phyloP scores from a whole-genome alignment of 2,888 invertebrate species.

The Mythimna vitellina region DNA sequence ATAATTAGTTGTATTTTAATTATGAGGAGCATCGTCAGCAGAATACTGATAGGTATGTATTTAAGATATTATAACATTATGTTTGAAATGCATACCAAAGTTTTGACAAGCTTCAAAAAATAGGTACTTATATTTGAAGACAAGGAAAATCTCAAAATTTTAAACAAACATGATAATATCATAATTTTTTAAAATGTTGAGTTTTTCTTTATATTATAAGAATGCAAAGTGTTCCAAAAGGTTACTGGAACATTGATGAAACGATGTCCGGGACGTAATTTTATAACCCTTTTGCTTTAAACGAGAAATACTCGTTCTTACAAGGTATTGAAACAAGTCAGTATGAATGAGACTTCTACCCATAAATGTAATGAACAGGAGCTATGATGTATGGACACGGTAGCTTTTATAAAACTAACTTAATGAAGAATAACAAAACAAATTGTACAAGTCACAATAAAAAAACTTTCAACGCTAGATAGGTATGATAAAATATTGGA shows the following conservation, averaged over 20 bases:
- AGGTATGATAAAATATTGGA: neutral
- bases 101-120: neutral
- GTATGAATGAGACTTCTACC: constrained; percentile 38
- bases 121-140: neutral
- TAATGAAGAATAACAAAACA: neutral
- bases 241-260: constrained; percentile 40
- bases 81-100: neutral
- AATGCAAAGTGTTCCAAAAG: neutral
- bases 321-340: constrained; percentile 47
- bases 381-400: constrained; percentile 25
- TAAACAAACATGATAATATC: neutral
- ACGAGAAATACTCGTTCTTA: constrained; percentile 49
- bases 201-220: neutral
- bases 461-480: neutral
- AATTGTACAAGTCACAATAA: neutral
- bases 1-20: neutral
- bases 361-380: constrained; percentile 15
- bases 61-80: too few species aligned
- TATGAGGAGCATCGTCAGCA: neutral
- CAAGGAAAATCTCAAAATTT: neutral
- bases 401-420: too few species aligned
- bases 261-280: constrained; percentile 47
- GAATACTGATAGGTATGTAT: neutral
- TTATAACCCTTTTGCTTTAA: constrained; percentile 49
- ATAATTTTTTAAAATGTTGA: too few species aligned